Evolutionary conservation across 1,140 invertebrate genomes (phyloP).

Genomic region (Campoletis sonorensis): DNA sequence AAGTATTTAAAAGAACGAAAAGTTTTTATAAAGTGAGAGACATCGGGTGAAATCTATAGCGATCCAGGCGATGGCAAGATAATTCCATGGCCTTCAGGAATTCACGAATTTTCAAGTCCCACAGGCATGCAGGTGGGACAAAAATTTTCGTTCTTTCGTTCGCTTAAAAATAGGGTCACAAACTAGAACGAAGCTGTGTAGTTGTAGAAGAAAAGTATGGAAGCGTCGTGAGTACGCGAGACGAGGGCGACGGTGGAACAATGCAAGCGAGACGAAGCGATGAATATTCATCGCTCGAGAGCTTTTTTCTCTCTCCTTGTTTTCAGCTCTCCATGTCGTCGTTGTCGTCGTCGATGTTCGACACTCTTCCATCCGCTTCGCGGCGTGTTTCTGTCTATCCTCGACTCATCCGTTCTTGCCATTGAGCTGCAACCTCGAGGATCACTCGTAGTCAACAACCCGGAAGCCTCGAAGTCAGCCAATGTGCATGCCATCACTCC

Average conservation of each 20-base stretch:
- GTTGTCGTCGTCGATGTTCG: slow-evolving; percentile 42
- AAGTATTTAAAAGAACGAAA: not conserved
- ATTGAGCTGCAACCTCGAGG: slow-evolving; percentile 55
- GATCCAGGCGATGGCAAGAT: not conserved
- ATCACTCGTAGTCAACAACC: slow-evolving; percentile 68
- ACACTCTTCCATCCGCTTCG: slow-evolving; percentile 5
- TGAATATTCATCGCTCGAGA: slow-evolving; percentile 74
- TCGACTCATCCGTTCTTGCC: slow-evolving; percentile 38
- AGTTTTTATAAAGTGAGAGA: not conserved
- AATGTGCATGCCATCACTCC: slow-evolving; percentile 41
- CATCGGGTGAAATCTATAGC: slow-evolving; percentile 9
- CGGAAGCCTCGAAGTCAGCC: slow-evolving; percentile 56
- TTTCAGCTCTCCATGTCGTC: slow-evolving; percentile 16
- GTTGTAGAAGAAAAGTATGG: slow-evolving; percentile 33
- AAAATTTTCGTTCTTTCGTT: slow-evolving; percentile 21
- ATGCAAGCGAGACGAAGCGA: slow-evolving; percentile 62
- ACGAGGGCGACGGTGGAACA: slow-evolving; percentile 41
- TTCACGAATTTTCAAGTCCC: slow-evolving; percentile 11
- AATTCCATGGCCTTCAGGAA: slow-evolving; percentile 14
- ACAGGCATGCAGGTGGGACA: not conserved
- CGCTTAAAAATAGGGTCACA: slow-evolving; percentile 68
- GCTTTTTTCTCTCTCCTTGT: slow-evolving; percentile 61
- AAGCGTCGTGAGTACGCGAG: slow-evolving; percentile 1
- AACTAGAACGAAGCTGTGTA: slow-evolving; percentile 40
- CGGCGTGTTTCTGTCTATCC: slow-evolving; percentile 25